phyloP scores from a whole-genome alignment of 2,113 vertebrate species.

The Tupaia tana region DNA sequence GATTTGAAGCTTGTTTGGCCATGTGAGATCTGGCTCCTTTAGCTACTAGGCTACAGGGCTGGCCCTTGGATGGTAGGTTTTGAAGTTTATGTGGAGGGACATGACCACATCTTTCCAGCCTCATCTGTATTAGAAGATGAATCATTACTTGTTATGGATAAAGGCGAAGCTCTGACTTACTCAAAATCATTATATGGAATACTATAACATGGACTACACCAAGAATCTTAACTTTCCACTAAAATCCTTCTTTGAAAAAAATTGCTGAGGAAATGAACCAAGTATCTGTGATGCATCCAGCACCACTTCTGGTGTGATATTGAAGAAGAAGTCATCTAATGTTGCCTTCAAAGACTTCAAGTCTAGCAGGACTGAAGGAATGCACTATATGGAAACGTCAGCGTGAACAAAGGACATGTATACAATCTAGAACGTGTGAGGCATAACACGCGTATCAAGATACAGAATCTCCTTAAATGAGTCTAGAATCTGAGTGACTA shows the following conservation, averaged over 20 bases:
- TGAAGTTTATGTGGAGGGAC: not conserved
- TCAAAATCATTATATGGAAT: too few species aligned
- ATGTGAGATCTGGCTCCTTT: too few species aligned
- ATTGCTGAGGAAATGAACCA: not conserved
- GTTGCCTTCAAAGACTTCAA: accelerated
- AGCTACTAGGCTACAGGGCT: too few species aligned
- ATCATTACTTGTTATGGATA: not conserved
- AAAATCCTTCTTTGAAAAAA: not conserved
- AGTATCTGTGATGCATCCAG: not conserved
- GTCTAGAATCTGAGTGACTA: not conserved
- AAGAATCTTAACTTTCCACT: not conserved
- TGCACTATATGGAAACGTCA: accelerated
- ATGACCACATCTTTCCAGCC: not conserved
- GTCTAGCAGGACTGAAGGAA: not conserved
- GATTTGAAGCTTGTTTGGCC: too few species aligned
- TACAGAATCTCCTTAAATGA: not conserved
- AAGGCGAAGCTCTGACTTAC: not conserved
- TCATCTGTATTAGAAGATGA: not conserved
- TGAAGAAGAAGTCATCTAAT: not conserved
- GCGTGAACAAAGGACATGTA: too few species aligned
- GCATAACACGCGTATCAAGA: accelerated
- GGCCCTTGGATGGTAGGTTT: not conserved
- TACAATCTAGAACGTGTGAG: not conserved
- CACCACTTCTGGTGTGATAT: too few species aligned
- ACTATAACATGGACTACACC: accelerated